These are phyloP conservation scores for Coluber constrictor DNA, from an alignment of 2,797 vertebrate species.

Conservation along the genomic window DNA sequence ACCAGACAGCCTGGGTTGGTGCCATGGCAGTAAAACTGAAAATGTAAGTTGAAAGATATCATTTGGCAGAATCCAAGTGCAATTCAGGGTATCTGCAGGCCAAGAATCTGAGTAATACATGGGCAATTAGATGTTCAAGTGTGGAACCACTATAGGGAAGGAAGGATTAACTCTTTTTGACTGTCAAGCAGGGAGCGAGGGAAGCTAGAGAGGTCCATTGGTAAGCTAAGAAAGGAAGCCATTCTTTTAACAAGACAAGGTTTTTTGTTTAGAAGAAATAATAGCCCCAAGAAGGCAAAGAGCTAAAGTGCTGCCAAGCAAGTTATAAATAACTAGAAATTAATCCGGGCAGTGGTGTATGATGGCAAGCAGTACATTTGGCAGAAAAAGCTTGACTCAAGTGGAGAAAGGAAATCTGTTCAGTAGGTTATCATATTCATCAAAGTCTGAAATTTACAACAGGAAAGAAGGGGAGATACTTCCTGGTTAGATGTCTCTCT, in stretches of 20 bases:
- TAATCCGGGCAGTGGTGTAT: not conserved
- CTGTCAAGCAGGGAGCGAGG: not conserved
- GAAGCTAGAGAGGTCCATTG: not conserved
- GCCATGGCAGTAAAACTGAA: not conserved
- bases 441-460: not conserved
- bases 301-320: not conserved
- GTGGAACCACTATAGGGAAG: not conserved
- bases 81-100: not conserved
- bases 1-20: not conserved
- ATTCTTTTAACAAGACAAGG: not conserved
- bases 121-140: not conserved
- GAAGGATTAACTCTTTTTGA: not conserved
- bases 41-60: not conserved
- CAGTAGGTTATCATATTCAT: not conserved
- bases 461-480: not conserved
- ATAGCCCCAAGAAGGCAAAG: not conserved
- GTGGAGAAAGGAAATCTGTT: not conserved
- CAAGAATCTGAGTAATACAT: not conserved
- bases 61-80: not conserved
- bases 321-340: not conserved
- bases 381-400: not conserved
- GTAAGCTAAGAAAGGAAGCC: not conserved
- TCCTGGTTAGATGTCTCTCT: not conserved
- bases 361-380: not conserved
- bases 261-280: not conserved